These are phyloP conservation scores for Stratiomys singularior DNA, from an alignment of 2,888 invertebrate genomes.

Conservation along the genomic window DNA sequence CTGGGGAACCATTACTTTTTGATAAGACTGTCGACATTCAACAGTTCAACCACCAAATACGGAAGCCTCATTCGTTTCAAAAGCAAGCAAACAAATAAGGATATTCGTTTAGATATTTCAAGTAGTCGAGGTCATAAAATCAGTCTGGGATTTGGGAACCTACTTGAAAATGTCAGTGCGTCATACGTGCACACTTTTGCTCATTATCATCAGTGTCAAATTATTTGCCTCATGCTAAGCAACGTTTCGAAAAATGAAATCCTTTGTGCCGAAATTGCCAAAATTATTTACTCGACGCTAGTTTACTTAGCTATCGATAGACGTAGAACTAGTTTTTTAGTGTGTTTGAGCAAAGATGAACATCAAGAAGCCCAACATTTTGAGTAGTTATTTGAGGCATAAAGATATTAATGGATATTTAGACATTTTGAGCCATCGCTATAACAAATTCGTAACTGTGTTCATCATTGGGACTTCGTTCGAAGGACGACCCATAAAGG, in stretches of 20 bases:
- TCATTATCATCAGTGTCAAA: constrained; percentile 23
- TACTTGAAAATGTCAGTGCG: not conserved
- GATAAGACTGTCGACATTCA: constrained; percentile 15
- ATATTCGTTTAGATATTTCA: not conserved
- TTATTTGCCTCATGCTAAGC: not conserved
- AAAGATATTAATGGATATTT: constrained; percentile 61
- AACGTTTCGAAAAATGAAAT: constrained; percentile 7
- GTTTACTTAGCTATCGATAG: not conserved
- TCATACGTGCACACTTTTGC: constrained; percentile 2
- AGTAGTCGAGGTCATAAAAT: constrained; percentile 3
- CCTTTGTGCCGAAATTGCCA: constrained; percentile 7
- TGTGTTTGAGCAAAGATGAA: constrained; percentile 41
- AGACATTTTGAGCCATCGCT: constrained; percentile 59
- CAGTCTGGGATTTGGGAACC: not conserved
- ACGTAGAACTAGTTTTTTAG: not conserved
- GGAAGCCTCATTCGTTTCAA: not conserved
- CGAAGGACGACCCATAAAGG: constrained; percentile 60
- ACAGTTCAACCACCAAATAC: not conserved
- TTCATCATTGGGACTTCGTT: constrained; percentile 60
- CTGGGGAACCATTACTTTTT: not conserved
- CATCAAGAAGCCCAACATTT: constrained; percentile 57
- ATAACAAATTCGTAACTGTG: constrained; percentile 58
- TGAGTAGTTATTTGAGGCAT: constrained; percentile 59
- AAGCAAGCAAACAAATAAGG: not conserved
- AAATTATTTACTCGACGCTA: not conserved